Evolutionary conservation across 2,113 vertebrate species (phyloP).

Genomic region (Hippocampus mohnikei): DNA sequence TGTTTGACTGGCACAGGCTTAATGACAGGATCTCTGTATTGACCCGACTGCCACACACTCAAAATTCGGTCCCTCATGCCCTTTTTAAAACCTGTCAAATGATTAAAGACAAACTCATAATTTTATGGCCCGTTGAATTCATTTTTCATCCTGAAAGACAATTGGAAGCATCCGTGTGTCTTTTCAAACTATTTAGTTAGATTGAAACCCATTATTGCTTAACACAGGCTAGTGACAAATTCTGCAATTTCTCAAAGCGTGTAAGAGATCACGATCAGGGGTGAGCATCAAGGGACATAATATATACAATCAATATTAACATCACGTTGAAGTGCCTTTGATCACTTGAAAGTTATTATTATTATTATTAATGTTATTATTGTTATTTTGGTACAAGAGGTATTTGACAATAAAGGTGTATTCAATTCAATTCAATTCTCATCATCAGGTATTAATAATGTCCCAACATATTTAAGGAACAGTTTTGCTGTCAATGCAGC

Average conservation of each 20-base stretch:
- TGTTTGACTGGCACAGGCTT: conserved; percentile 75
- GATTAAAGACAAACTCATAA: conserved; percentile 38
- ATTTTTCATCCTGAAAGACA: neutral
- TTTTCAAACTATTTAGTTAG: conserved; percentile 30
- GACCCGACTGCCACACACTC: conserved; percentile 65
- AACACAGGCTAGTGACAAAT: neutral
- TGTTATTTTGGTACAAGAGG: too few relatives aligned
- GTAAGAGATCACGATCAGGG: neutral
- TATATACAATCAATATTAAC: neutral
- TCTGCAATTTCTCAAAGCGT: neutral
- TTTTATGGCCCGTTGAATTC: conserved; percentile 16
- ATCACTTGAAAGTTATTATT: neutral
- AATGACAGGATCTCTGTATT: conserved; percentile 73
- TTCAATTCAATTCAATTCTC: too few relatives aligned
- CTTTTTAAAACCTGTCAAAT: conserved; percentile 62
- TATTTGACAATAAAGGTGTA: too few relatives aligned
- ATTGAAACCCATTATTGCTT: neutral
- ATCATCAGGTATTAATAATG: neutral
- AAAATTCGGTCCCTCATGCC: conserved; percentile 59
- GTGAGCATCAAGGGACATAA: neutral
- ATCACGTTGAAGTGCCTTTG: too few relatives aligned
- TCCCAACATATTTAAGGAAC: neutral
- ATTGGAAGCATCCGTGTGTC: conserved; percentile 16
- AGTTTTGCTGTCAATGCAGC: neutral
- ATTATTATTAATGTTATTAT: too few relatives aligned